phyloP scores from a whole-genome alignment of 2,797 vertebrate species.

The Lepilemur ruficaudatus region DNA sequence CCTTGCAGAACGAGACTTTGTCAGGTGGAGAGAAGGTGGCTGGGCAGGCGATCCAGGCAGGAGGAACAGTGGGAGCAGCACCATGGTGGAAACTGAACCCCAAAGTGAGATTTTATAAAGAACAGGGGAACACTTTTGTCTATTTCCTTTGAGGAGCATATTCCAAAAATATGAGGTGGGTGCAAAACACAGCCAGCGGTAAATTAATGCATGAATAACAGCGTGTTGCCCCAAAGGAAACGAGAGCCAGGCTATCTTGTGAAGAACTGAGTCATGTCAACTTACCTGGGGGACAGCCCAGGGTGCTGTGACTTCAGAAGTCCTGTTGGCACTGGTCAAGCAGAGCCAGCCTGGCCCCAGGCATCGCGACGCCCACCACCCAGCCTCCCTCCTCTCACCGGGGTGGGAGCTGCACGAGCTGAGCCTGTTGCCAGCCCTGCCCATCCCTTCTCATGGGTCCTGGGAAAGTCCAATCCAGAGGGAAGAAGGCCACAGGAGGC shows the following conservation, averaged over 20 bases:
- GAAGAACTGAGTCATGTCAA: not conserved
- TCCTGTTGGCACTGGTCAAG: not conserved
- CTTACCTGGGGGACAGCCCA: not conserved
- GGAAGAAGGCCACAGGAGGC: not conserved
- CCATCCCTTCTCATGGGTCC: fast-evolving
- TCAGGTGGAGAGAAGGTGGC: too few species aligned
- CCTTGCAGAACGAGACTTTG: fast-evolving
- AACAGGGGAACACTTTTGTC: not conserved
- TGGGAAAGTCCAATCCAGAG: not conserved
- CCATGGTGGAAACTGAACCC: too few species aligned
- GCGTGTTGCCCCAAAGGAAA: too few species aligned
- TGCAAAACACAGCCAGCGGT: not conserved
- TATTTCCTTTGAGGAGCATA: not conserved
- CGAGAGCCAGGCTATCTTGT: fast-evolving
- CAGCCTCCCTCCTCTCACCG: not conserved
- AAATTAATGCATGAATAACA: not conserved
- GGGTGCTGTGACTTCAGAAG: not conserved
- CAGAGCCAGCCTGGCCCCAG: not conserved
- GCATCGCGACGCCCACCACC: fast-evolving
- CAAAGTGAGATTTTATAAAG: not conserved
- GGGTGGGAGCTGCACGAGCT: fast-evolving
- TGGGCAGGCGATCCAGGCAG: not conserved
- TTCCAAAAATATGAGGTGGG: not conserved
- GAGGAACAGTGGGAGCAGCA: fast-evolving
- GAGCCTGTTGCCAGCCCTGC: not conserved